phyloP scores from a whole-genome alignment of 2,797 vertebrate species.

The Megaceryle alcyon region DNA sequence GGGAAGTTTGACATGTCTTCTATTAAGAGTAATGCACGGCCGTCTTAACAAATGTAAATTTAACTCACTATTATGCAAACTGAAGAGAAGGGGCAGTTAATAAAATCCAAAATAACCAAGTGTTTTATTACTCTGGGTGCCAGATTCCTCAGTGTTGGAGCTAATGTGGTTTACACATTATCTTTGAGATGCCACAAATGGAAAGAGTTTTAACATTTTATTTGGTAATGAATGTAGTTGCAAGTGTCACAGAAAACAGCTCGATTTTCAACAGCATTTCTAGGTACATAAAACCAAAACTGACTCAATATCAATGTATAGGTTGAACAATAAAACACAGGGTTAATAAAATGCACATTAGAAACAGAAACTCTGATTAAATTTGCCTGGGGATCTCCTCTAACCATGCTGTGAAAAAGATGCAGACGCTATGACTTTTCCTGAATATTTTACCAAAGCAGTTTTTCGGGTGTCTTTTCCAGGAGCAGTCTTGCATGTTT shows the following conservation, averaged over 20 bases:
- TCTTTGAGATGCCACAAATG: background rate
- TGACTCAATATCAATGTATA: background rate
- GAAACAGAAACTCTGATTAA: slow-evolving; percentile 27
- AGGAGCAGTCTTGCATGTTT: slow-evolving; percentile 31
- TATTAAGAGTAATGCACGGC: slow-evolving; percentile 73
- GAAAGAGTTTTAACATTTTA: background rate
- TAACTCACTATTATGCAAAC: slow-evolving; percentile 75
- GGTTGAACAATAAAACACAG: background rate
- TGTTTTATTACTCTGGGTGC: slow-evolving; percentile 48
- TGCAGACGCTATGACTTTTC: slow-evolving; percentile 31
- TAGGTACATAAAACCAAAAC: background rate
- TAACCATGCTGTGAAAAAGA: slow-evolving; percentile 37
- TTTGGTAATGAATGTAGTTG: background rate
- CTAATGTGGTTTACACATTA: slow-evolving; percentile 11
- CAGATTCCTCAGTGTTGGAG: background rate
- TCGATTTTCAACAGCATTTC: background rate
- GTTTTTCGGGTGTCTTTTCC: slow-evolving; percentile 41
- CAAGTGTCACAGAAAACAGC: background rate
- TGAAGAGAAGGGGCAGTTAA: slow-evolving; percentile 72
- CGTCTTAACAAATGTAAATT: slow-evolving; percentile 74
- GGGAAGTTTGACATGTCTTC: slow-evolving; percentile 61
- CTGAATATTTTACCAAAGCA: background rate
- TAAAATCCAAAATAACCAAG: slow-evolving; percentile 72
- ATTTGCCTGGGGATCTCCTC: slow-evolving; percentile 29
- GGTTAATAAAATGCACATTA: slow-evolving; percentile 27